phyloP scores from a whole-genome alignment of 2,888 invertebrate genomes.

The Parthenolecanium corni region DNA sequence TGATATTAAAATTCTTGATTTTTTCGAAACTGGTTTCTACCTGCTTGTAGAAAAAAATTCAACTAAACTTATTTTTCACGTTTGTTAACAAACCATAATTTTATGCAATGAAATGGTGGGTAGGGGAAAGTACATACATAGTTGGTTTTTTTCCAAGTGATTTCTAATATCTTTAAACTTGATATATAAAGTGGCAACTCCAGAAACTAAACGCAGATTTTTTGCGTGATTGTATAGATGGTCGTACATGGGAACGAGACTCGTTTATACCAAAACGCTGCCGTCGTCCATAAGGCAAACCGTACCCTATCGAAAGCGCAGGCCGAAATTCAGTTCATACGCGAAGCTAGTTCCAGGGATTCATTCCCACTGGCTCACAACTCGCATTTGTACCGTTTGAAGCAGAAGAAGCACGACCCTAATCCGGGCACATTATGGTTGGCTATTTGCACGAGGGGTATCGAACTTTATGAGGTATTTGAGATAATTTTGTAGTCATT shows the following conservation, averaged over 20 bases:
- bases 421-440: slow-evolving; percentile 44
- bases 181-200: no score
- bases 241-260: slow-evolving; percentile 34
- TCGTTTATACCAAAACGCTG: slow-evolving; percentile 49
- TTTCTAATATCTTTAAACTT: no score
- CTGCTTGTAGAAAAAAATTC: no score
- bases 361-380: slow-evolving; percentile 49
- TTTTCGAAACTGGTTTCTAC: no score
- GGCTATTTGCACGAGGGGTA: slow-evolving; percentile 55
- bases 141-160: no score
- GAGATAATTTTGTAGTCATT: slow-evolving; percentile 37
- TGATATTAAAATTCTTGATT: no score
- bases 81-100: no score
- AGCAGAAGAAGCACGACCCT: slow-evolving; percentile 62
- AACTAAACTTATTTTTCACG: no score
- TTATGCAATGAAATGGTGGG: no score
- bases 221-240: slow-evolving; percentile 34
- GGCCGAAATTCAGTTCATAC: slow-evolving; percentile 75
- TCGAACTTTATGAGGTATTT: slow-evolving; percentile 73
- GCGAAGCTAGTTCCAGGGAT: slow-evolving; percentile 39
- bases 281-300: slow-evolving; percentile 71
- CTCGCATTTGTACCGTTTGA: slow-evolving; percentile 74
- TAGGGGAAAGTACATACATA: no score
- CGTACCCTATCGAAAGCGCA: slow-evolving; percentile 63
- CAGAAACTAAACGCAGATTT: no score